Conservation (phyloP, 2,113 vertebrate genomes). For the Eurystomus gularis region DNA sequence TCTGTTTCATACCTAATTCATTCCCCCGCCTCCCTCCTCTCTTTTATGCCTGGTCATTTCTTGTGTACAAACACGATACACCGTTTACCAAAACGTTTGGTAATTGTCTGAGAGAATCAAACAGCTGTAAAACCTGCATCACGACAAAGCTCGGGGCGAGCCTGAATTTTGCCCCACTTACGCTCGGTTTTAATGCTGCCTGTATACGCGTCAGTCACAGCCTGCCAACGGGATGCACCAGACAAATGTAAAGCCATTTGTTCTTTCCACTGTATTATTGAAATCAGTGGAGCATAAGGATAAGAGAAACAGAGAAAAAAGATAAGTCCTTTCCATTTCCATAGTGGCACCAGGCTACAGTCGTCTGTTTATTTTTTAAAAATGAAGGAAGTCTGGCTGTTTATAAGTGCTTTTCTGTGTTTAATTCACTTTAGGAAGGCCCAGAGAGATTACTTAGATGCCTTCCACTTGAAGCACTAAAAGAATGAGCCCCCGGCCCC, state of each 20-base stretch:
- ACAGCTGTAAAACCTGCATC: neutral
- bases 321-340: neutral
- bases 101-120: neutral
- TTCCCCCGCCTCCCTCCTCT: neutral
- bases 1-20: neutral
- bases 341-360: neutral
- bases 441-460: neutral
- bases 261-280: neutral
- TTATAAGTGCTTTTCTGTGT: neutral
- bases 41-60: conserved; percentile 3
- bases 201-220: neutral
- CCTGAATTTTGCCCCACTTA: neutral
- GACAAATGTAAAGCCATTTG: neutral
- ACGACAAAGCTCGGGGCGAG: neutral
- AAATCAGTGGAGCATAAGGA: neutral
- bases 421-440: neutral
- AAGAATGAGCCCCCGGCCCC: neutral
- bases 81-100: neutral
- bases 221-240: neutral
- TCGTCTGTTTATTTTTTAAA: neutral
- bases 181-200: neutral
- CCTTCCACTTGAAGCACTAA: neutral
- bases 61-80: neutral
- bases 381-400: neutral
- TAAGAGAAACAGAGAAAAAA: neutral